Percentiles rank a stretch among this genome's conserved stretches.
Evolutionary conservation across 1,140 invertebrate species (phyloP).

Genomic region (Limonius californicus): DNA sequence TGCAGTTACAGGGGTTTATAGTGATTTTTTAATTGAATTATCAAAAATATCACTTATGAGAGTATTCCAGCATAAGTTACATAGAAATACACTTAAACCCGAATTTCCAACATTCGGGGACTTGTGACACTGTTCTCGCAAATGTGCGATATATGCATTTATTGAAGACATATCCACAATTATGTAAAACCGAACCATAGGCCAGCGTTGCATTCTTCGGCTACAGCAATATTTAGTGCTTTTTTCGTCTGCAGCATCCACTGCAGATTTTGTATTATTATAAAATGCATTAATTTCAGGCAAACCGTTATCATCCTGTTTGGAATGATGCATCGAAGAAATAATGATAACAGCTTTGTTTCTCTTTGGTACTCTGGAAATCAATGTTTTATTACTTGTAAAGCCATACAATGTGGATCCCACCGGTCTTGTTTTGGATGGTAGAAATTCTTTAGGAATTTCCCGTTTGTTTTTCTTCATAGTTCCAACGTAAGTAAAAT

Average conservation of each 20-base stretch:
- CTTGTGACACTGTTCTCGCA: no score
- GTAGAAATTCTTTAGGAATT: conserved; percentile 36
- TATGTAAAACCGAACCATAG: no score
- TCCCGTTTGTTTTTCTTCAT: conserved; percentile 40
- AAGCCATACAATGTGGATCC: conserved; percentile 25
- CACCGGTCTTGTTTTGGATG: conserved; percentile 20
- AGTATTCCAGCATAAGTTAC: no score
- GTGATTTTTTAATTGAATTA: no score
- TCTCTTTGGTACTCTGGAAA: conserved; percentile 13
- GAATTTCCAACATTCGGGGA: no score
- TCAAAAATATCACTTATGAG: no score
- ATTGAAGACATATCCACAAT: no score
- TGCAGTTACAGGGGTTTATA: no score
- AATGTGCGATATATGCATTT: no score
- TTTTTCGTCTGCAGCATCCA: conserved; percentile 32
- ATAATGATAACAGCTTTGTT: conserved; percentile 18
- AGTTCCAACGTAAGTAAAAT: conserved; percentile 42
- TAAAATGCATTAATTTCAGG: conserved; percentile 39
- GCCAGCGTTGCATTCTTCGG: conserved; percentile 17
- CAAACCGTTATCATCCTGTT: conserved; percentile 30
- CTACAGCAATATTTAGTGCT: conserved; percentile 34
- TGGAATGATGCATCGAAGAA: conserved; percentile 21
- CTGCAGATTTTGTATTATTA: not conserved
- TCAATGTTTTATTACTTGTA: conserved; percentile 15
- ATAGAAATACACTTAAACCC: no score